Evolutionary conservation across 2,888 invertebrate species (phyloP).

Genomic region (Notodonta dromedarius): DNA sequence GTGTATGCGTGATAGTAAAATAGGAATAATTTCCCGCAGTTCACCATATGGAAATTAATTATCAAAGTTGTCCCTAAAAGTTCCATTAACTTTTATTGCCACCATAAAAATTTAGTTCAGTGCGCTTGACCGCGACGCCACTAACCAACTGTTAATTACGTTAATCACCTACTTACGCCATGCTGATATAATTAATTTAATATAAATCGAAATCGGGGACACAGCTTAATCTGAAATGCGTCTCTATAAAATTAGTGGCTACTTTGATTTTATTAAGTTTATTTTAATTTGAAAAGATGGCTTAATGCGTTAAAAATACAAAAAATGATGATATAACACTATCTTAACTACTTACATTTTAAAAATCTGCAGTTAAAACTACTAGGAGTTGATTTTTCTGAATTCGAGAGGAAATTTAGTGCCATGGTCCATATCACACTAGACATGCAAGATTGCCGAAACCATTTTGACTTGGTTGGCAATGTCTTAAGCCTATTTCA

Average conservation of each 20-base stretch:
- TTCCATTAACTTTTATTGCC: constrained; percentile 13
- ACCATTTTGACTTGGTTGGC: not conserved
- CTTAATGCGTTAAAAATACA: not conserved
- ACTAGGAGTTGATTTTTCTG: too few relatives aligned
- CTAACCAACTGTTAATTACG: constrained; percentile 16
- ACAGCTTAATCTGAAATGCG: not conserved
- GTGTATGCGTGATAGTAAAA: too few relatives aligned
- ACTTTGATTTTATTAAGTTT: not conserved
- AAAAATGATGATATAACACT: too few relatives aligned
- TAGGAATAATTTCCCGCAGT: too few relatives aligned
- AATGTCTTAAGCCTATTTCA: not conserved
- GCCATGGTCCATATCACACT: too few relatives aligned
- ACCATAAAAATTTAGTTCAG: constrained; percentile 12
- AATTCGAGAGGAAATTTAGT: too few relatives aligned
- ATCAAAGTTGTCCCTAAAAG: not conserved
- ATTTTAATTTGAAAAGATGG: not conserved
- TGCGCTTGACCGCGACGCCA: constrained; percentile 6
- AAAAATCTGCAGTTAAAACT: too few relatives aligned
- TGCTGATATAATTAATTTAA: constrained; percentile 9
- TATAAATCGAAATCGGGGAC: not conserved
- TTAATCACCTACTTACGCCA: constrained; percentile 16
- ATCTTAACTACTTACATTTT: too few relatives aligned
- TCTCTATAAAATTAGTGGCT: not conserved
- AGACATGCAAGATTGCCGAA: not conserved
- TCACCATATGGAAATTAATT: not conserved